Conservation (phyloP, 2,888 invertebrate species). For the Volucella bombylans region DNA sequence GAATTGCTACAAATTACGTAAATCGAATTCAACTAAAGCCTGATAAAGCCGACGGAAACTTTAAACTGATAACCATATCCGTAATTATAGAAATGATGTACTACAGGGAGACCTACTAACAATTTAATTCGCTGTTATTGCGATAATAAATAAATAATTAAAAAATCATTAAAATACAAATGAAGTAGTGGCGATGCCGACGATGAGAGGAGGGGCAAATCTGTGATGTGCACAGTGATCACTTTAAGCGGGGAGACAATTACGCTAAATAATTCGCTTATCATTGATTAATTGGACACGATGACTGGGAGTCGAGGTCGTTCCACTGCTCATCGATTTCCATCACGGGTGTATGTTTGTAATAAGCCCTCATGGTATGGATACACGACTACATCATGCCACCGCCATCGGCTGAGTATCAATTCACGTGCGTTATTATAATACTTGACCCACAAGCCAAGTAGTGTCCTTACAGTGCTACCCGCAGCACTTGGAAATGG, state of each 20-base stretch:
- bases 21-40: constrained; percentile 29
- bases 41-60: constrained; percentile 25
- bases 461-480: constrained; percentile 34
- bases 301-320: constrained; percentile 49
- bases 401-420: constrained; percentile 33
- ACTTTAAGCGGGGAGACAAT: neutral
- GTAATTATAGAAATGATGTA: too few species aligned
- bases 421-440: constrained; percentile 39
- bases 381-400: constrained; percentile 3
- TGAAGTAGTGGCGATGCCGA: neutral
- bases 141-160: constrained; percentile 30
- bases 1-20: constrained; percentile 36
- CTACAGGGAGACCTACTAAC: constrained; percentile 20
- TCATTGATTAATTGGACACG: constrained; percentile 39
- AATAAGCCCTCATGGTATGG: neutral
- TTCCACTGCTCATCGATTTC: constrained; percentile 21
- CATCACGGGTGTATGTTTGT: neutral
- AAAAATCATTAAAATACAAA: constrained; percentile 9
- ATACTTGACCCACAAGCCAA: constrained; percentile 38
- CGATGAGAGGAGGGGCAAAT: neutral
- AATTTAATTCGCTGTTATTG: constrained; percentile 22
- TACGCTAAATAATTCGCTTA: constrained; percentile 33
- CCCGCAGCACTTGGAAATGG: neutral
- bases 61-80: constrained; percentile 8
- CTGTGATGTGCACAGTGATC: neutral